Evolutionary conservation across 2,888 invertebrate genomes (phyloP), one percentile per base, ranked within the genome.

Genomic region (Leptura quadrifasciata): DNA sequence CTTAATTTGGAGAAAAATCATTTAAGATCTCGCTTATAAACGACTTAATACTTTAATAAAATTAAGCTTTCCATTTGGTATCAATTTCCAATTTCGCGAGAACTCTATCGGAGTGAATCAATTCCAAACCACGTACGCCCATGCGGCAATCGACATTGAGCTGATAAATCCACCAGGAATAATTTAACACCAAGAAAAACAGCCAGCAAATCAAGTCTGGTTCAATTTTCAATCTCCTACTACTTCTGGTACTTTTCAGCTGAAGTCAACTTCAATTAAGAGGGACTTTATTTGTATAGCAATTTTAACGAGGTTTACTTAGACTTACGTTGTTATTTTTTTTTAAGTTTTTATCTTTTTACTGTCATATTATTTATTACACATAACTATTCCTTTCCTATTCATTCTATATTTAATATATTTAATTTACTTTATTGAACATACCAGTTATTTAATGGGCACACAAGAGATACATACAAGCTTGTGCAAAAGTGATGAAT

Each of bases 1-100:
- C 39, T 58, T 39, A 39, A 69, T 58, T 69, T 21, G 5, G 58
- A 60, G 69, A 60, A 57, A 69, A 58, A 60, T 69, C 69, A 55
- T 58, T 58, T 58, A 69, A 47, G 69, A 39, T 17, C 17, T 24
- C 69, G 58, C 39, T 58, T 69, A 69, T 57, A 69, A 69, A 69
- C 69, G 69, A 47, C 47, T 39, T 61, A 60, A 71, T 71, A 31
- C 71, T 71, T 71, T 71, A 60, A 71, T 71, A 71, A 71, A 71
- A 71, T 71, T 61, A 71, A 71, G 61, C 61, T 61, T 61, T 71
- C 71, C 61, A 71, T 71, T 71, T 47, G 58, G 60, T 52, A 71
- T 61, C 71, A 71, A 21, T 71, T 61, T 69, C 60, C 58, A 69
- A 69, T 69, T 69, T 69, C 69, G 39, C 58, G 69, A 55, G 58